Base-by-base conservation (phyloP, 2,888 invertebrate species). In the Barypeithes pellucidus region DNA sequence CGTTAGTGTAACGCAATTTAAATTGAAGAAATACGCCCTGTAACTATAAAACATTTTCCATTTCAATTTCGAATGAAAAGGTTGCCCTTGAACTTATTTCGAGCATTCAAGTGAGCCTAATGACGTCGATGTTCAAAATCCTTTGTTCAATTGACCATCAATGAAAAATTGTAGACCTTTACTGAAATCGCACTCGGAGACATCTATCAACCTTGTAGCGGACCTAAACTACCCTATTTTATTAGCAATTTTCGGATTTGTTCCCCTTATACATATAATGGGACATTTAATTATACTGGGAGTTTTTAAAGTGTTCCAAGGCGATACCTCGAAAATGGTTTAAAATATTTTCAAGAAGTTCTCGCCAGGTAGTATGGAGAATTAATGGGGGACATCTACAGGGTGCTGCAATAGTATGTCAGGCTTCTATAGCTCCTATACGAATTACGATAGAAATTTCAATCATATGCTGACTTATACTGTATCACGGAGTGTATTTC, bases 71-170 rank as follows among this genome's bases (percentile, higher is more conserved):
- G 24, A 3, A n/a, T 22, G 20, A 1, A 33, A 33, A 33, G 33
- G 16, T 11, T 18, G 24, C 33, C 54, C 54, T 57, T 57, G 54
- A 57, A 57, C 54, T 57, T 57, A 57, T 54, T 29, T 54, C 33
- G 33, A 33, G 54, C 54, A 57, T 9, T 33, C 33, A 33, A 18
- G 54, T 33, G 33, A 7, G 36, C 54, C 33, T 57, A 57, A 57
- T 57, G 33, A 57, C 33, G 16, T 33, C 18, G 16, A 3, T 33
- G 54, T 14, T 57, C 54, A 54, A 66, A 54, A 52, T 39, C 33
- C 18, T 20, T 66, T 66, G 54, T 52, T 41, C 33, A 66, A 66
- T 66, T 66, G 52, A 66, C 52, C 41, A 66, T 52, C 66, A 39
- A 33, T 52, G 52, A 66, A 54, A 66, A 66, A 66, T 39, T 50